Conservation (phyloP, 2,888 invertebrate genomes). For the Aradus depressus region DNA sequence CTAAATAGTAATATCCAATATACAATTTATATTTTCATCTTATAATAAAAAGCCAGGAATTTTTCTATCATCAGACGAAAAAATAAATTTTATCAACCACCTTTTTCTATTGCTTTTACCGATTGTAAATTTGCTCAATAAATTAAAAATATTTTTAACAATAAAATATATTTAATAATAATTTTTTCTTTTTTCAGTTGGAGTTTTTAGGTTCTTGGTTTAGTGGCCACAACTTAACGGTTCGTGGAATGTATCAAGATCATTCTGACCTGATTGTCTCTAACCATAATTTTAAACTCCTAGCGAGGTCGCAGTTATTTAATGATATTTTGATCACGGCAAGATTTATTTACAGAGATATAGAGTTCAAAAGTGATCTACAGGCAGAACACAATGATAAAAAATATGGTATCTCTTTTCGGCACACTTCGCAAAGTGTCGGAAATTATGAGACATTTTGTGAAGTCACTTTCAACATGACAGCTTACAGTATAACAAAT, state of each 20-base stretch:
- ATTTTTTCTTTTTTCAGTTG: constrained; percentile 41
- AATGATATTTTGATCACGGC: constrained; percentile 53
- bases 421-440: constrained; percentile 47
- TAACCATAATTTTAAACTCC: constrained; percentile 55
- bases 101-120: too few relatives aligned
- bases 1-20: too few relatives aligned
- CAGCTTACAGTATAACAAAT: constrained; percentile 54
- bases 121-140: too few relatives aligned
- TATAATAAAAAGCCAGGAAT: too few relatives aligned
- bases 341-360: constrained; percentile 55
- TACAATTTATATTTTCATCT: too few relatives aligned
- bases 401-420: constrained; percentile 53
- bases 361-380: constrained; percentile 54
- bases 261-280: constrained; percentile 52
- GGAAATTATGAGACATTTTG: constrained; percentile 50
- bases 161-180: constrained; percentile 3
- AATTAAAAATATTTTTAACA: too few relatives aligned
- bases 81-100: too few relatives aligned
- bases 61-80: too few relatives aligned
- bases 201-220: constrained; percentile 68
- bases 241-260: constrained; percentile 63
- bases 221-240: constrained; percentile 58
- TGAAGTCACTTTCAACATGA: constrained; percentile 54
- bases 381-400: constrained; percentile 54
- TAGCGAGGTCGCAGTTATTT: constrained; percentile 62